Evolutionary conservation across 2,888 invertebrate species (phyloP).

Genomic region (Harpagoxenus sublaevis): DNA sequence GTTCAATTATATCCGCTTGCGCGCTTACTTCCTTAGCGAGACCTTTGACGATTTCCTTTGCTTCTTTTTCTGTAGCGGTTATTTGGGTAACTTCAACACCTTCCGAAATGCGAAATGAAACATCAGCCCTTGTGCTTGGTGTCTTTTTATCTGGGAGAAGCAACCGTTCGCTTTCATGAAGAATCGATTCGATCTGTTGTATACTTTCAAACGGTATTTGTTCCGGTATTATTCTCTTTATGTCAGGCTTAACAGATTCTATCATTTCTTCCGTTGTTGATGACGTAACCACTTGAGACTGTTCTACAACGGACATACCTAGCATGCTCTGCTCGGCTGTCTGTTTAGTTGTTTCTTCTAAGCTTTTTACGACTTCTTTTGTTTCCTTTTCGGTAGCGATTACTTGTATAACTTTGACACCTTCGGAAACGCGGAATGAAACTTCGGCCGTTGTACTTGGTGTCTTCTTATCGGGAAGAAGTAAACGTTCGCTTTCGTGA

Average conservation of each 20-base stretch:
- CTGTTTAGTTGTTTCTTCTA: neutral
- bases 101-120: conserved; percentile 81
- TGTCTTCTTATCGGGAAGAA: conserved; percentile 69
- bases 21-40: conserved; percentile 86
- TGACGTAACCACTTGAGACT: conserved; percentile 71
- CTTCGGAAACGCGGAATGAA: conserved; percentile 81
- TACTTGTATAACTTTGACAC: conserved; percentile 85
- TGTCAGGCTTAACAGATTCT: conserved; percentile 74
- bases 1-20: conserved; percentile 85
- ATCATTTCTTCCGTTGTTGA: conserved; percentile 78
- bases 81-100: conserved; percentile 85
- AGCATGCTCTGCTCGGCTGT: conserved; percentile 61
- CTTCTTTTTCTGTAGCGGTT: conserved; percentile 83
- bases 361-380: neutral
- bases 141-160: conserved; percentile 68
- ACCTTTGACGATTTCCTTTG: conserved; percentile 84
- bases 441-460: conserved; percentile 78
- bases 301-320: conserved; percentile 66
- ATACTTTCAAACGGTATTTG: conserved; percentile 86
- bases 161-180: conserved; percentile 79
- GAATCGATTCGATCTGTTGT: conserved; percentile 81
- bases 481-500: conserved; percentile 58
- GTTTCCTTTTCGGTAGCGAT: conserved; percentile 67
- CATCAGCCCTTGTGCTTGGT: conserved; percentile 76
- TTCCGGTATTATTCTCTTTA: conserved; percentile 82